phyloP scores from a whole-genome alignment of 2,888 invertebrate species.

The Drosophila stalkeri region DNA sequence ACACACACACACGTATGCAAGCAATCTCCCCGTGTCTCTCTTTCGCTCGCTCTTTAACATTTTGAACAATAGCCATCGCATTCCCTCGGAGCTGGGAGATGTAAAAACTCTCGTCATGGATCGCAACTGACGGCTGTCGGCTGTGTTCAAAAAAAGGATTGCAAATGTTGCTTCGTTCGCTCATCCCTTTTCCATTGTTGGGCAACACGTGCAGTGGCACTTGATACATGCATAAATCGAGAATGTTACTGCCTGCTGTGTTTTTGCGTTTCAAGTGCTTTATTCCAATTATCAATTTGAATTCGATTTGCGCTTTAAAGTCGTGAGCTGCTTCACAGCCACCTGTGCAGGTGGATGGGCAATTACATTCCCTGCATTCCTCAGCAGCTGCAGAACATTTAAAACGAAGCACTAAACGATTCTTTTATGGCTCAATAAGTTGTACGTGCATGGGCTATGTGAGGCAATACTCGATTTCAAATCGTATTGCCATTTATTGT shows the following conservation, averaged over 20 bases:
- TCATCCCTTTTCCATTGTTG: conserved; percentile 13
- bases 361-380: not conserved
- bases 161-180: conserved; percentile 29
- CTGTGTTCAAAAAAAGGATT: conserved; percentile 65
- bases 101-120: conserved; percentile 40
- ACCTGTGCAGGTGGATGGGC: conserved; percentile 12
- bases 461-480: conserved; percentile 10
- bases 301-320: conserved; percentile 72
- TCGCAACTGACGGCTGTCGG: conserved; percentile 46
- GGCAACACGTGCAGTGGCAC: conserved; percentile 61
- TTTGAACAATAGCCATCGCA: conserved; percentile 37
- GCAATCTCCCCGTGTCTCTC: not conserved
- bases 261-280: conserved; percentile 45
- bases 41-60: not conserved
- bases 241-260: conserved; percentile 49
- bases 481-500: conserved; percentile 2
- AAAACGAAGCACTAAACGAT: conserved; percentile 25
- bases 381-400: conserved; percentile 3
- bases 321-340: conserved; percentile 15
- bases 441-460: conserved; percentile 9
- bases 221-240: conserved; percentile 23
- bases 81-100: conserved; percentile 2
- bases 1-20: not conserved
- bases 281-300: conserved; percentile 75
- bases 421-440: conserved; percentile 41